A percentile compares a stretch with the other conserved stretches of the same genome.
Evolutionary conservation across 1,140 invertebrate species (phyloP).

Genomic region (Megalonaias nervosa): DNA sequence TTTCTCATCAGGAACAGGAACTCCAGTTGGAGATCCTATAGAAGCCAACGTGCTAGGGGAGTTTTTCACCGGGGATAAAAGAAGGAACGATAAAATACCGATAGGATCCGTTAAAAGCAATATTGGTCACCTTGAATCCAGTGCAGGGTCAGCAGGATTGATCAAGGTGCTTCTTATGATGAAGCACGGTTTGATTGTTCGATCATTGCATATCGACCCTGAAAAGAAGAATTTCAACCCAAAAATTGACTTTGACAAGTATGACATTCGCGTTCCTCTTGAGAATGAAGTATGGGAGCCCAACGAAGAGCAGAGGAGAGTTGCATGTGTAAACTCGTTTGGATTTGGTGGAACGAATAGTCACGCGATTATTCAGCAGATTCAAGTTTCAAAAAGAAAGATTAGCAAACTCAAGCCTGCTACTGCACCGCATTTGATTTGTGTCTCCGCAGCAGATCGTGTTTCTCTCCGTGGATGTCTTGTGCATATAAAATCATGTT

Average conservation of each 20-base stretch:
- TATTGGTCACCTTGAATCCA: slow-evolving; percentile 80
- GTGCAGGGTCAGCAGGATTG: slow-evolving; percentile 89
- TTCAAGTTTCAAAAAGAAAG: not conserved
- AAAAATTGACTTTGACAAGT: slow-evolving; percentile 33
- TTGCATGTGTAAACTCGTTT: slow-evolving; percentile 29
- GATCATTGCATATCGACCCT: slow-evolving; percentile 53
- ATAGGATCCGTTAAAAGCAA: slow-evolving; percentile 56
- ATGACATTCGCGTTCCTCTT: slow-evolving; percentile 74
- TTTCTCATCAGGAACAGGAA: slow-evolving; percentile 48
- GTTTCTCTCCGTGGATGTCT: slow-evolving; percentile 11
- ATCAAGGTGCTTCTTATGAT: slow-evolving; percentile 77
- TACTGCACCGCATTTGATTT: slow-evolving; percentile 12
- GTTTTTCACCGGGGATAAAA: not conserved
- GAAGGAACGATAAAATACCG: not conserved
- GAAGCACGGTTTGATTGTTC: slow-evolving; percentile 44
- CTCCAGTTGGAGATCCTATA: slow-evolving; percentile 47
- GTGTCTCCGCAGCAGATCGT: slow-evolving; percentile 21
- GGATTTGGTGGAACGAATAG: slow-evolving; percentile 30
- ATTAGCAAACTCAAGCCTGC: not conserved
- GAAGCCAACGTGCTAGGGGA: slow-evolving; percentile 28
- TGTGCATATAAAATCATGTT: not conserved
- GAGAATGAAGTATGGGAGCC: slow-evolving; percentile 83
- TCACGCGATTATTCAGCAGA: slow-evolving; percentile 8
- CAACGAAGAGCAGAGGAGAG: not conserved
- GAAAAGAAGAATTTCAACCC: slow-evolving; percentile 61